Conservation (phyloP, 2,888 invertebrate genomes). For the Epirrhoe tristata region DNA sequence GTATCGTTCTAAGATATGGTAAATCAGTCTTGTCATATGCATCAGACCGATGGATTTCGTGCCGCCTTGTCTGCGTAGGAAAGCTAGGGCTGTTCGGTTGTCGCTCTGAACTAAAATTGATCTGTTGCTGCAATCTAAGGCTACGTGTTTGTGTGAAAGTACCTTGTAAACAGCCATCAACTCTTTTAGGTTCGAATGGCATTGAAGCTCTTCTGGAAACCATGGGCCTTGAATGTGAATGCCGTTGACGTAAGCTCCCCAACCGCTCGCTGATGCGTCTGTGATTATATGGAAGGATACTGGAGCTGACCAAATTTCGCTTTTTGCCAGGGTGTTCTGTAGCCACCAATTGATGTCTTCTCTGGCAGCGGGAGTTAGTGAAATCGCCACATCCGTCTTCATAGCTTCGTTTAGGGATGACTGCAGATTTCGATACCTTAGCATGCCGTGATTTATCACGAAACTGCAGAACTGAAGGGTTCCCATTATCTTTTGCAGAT, state of each 20-base stretch:
- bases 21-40: constrained; percentile 3
- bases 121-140: background rate
- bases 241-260: constrained; percentile 40
- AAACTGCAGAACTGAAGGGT: constrained; percentile 4
- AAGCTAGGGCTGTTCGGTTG: constrained; percentile 44
- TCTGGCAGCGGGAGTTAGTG: background rate
- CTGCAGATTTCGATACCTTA: constrained; percentile 1
- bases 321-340: background rate
- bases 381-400: background rate
- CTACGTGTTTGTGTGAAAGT: background rate
- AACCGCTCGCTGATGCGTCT: constrained; percentile 44
- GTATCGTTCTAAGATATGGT: background rate
- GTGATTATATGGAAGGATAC: constrained; percentile 21
- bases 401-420: constrained; percentile 1
- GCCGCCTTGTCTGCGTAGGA: constrained; percentile 44
- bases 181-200: constrained; percentile 49
- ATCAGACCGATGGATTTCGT: background rate
- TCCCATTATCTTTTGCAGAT: constrained; percentile 6
- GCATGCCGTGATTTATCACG: background rate
- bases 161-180: constrained; percentile 38
- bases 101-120: constrained; percentile 43
- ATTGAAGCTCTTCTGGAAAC: constrained; percentile 29
- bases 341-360: constrained; percentile 8
- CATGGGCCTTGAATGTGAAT: constrained; percentile 23
- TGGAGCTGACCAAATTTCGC: constrained; percentile 6